Evolutionary conservation across 1,140 invertebrate genomes (phyloP), one percentile per base, ranked within the genome.

Genomic region (Neodiprion pinetum): DNA sequence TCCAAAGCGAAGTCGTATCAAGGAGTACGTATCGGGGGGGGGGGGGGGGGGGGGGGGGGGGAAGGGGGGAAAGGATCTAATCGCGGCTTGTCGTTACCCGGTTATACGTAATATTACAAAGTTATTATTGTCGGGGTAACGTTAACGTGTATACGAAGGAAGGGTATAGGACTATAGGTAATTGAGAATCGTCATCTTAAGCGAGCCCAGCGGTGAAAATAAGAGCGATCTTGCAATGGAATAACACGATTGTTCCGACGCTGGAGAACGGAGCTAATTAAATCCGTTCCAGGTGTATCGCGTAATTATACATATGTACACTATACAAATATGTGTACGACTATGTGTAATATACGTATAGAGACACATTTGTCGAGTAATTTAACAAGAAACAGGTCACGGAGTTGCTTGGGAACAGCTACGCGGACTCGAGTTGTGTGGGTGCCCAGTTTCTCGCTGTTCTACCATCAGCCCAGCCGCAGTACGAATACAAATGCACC

Each of bases 331-430:
- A 40, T 40, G 28, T 40, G 28, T 5, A 40, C 5, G 28, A 40
- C 28, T 40, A 21, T 21, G 17, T 21, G 17, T 21, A 21, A 21
- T 21, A 21, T 53, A 61, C 53, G 9, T 61, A 17, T 14, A 61
- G 11, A 61, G 11, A 61, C 53, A 61, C n/a, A 61, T 61, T 61
- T 61, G 53, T 61, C 53, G 53, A 61, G 53, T 61, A 61, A 61
- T 61, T 61, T 61, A 61, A 61, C 53, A 61, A 61, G 53, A 61
- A 61, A 61, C 53, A 17, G 53, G 53, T 61, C 53, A 61, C 53
- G 53, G 53, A 17, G 53, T 5, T 61, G 53, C 53, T 17, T 14
- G 28, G 28, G 28, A 40, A 40, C 28, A 40, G 28, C 28, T 40
- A 61, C 53, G 28, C 28, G 28, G 53, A 61, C 11, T 61, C 11